phyloP scores from a whole-genome alignment of 2,888 invertebrate species.

The Polydesmus complanatus region DNA sequence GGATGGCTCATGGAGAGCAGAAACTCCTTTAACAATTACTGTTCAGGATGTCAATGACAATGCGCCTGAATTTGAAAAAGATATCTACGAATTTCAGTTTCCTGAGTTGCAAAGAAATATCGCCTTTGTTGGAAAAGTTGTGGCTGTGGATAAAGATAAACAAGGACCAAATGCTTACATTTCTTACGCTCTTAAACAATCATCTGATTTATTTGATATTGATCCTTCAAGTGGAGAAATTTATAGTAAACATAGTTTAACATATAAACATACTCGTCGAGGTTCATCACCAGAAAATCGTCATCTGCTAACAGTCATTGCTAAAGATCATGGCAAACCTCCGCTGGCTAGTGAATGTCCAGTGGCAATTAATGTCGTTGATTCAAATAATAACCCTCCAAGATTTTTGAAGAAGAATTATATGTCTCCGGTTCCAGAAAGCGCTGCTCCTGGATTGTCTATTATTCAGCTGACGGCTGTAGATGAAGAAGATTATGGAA shows the following conservation, averaged over 20 bases:
- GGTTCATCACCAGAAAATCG: constrained; percentile 77
- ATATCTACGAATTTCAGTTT: constrained; percentile 74
- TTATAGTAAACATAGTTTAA: constrained; percentile 63
- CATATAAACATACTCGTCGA: constrained; percentile 56
- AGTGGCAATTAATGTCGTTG: constrained; percentile 74
- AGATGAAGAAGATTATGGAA: constrained; percentile 67
- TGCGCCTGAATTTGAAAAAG: constrained; percentile 77
- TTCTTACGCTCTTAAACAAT: constrained; percentile 73
- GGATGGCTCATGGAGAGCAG: constrained; percentile 81
- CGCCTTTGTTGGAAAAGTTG: constrained; percentile 38
- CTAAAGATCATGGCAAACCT: constrained; percentile 88
- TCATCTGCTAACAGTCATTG: constrained; percentile 74
- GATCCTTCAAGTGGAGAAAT: constrained; percentile 90
- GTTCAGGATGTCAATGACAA: constrained; percentile 94
- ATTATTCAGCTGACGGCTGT: constrained; percentile 57
- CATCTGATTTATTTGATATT: constrained; percentile 77
- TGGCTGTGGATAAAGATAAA: constrained; percentile 76
- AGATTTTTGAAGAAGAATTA: constrained; percentile 60
- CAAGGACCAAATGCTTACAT: constrained; percentile 85
- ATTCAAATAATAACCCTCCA: constrained; percentile 84
- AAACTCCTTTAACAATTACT: constrained; percentile 77
- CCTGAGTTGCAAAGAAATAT: constrained; percentile 53
- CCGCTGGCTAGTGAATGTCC: constrained; percentile 79
- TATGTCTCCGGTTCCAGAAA: constrained; percentile 67
- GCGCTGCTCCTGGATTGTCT: constrained; percentile 52